Evolutionary conservation across 2,113 vertebrate species (phyloP), one percentile per base, ranked within the genome.

Genomic region (Phalacrocorax pelagicus): DNA sequence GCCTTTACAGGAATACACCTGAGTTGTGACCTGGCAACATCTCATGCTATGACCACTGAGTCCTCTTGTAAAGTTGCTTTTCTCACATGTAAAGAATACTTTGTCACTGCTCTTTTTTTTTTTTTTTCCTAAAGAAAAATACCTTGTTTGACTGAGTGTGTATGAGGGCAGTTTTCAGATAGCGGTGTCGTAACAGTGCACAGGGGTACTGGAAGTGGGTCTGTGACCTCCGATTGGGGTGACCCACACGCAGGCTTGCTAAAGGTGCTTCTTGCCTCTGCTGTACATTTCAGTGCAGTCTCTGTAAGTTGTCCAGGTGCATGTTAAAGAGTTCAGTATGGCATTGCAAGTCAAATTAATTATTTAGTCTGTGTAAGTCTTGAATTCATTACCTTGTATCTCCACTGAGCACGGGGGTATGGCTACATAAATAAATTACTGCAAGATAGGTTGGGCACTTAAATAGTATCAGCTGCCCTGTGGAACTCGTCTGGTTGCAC

Each of bases 311-410:
- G 17, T 71, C 59, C 65, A 57, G 79, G 72, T 88, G 65, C 72
- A 52, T 36, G 57, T 24, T 84, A 78, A 83, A 78, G 55, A 88
- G 47, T 74, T 84, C 82, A 69, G 69, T 29, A 7, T 57, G 24
- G 47, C 27, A 42, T 94, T 96, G 67, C 88, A 71, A 81, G 73
- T 63, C 65, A 57, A 71, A 86, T 96, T 22, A 93, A 97, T 96
- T 94, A 96, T 95, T 96, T 84, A 93, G 22, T 54, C 62, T 72
- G 5, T 78, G 23, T 81, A 23, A 86, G 52, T 65, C 65, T 94
- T 78, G 52, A 87, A 89, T 95, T 92, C 73, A 51, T 89, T 81
- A 52, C 30, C 34, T 90, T 23, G 11, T 21, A 47, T 54, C 79
- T 86, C 74, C 54, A 38, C 5, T 59, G 85, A 88, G 40, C 30